Evolutionary conservation across 2,888 invertebrate species (phyloP).

Genomic region (Melitaea athalia): DNA sequence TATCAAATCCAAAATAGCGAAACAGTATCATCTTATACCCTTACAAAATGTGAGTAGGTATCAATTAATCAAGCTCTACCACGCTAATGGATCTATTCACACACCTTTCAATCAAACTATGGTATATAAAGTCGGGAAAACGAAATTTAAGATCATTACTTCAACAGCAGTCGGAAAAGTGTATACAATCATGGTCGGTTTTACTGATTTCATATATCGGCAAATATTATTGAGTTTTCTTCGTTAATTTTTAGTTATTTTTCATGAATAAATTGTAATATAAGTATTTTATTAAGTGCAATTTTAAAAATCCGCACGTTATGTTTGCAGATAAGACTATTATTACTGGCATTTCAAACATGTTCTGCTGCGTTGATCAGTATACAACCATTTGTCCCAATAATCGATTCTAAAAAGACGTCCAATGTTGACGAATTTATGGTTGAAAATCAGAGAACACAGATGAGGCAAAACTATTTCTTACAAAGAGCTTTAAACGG

Average conservation of each 20-base stretch:
- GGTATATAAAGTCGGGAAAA: conserved; percentile 61
- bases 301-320: conserved; percentile 24
- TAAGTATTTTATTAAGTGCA: conserved; percentile 39
- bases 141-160: conserved; percentile 35
- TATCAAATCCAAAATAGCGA: conserved; percentile 4
- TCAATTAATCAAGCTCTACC: conserved; percentile 37
- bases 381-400: conserved; percentile 57
- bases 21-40: conserved; percentile 26
- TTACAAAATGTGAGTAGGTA: conserved; percentile 32
- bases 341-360: conserved; percentile 49
- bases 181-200: conserved; percentile 58
- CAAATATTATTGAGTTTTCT: not conserved
- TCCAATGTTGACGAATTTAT: conserved; percentile 58
- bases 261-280: not conserved
- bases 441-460: conserved; percentile 62
- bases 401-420: conserved; percentile 54
- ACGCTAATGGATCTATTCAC: conserved; percentile 67
- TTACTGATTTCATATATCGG: not conserved
- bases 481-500: conserved; percentile 55
- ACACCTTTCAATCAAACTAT: conserved; percentile 58
- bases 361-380: conserved; percentile 56
- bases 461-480: conserved; percentile 64
- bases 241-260: not conserved
- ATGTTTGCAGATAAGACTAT: conserved; percentile 57
- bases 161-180: conserved; percentile 42